phyloP scores from a whole-genome alignment of 1,140 invertebrate genomes.

The Aethina tumida region DNA sequence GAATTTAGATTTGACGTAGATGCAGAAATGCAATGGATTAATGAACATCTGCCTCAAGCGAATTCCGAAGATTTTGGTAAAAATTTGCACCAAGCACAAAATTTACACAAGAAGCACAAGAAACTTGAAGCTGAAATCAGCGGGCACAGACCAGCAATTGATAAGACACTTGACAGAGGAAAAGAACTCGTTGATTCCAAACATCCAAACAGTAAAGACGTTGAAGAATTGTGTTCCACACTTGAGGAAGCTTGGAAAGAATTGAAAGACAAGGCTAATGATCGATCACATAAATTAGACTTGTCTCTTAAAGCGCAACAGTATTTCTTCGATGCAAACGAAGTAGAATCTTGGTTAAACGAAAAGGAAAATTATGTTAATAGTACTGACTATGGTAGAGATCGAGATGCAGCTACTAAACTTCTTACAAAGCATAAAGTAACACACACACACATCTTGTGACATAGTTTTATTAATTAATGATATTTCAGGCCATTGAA shows the following conservation, averaged over 20 bases:
- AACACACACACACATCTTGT: conserved; percentile 9
- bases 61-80: conserved; percentile 63
- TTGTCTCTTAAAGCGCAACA: conserved; percentile 80
- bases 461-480: conserved; percentile 1
- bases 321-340: conserved; percentile 80
- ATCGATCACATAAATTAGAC: conserved; percentile 69
- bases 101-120: conserved; percentile 86
- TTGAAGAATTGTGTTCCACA: conserved; percentile 52
- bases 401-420: conserved; percentile 82
- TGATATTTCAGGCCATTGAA: conserved; percentile 62
- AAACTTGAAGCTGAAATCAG: conserved; percentile 80
- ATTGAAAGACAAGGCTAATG: conserved; percentile 55
- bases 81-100: conserved; percentile 86
- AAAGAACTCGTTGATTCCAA: conserved; percentile 55
- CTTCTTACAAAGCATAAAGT: conserved; percentile 88
- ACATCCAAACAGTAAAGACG: conserved; percentile 68
- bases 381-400: conserved; percentile 76
- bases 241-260: conserved; percentile 59
- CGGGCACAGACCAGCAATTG: conserved; percentile 73
- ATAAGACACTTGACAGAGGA: conserved; percentile 66
- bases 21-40: conserved; percentile 91
- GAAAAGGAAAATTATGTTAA: conserved; percentile 75
- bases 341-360: conserved; percentile 87
- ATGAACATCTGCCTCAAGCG: conserved; percentile 75
- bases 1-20: conserved; percentile 93